These are phyloP conservation scores for Trichonephila clavata DNA, from an alignment of 1,140 invertebrate species.

Conservation along the genomic window DNA sequence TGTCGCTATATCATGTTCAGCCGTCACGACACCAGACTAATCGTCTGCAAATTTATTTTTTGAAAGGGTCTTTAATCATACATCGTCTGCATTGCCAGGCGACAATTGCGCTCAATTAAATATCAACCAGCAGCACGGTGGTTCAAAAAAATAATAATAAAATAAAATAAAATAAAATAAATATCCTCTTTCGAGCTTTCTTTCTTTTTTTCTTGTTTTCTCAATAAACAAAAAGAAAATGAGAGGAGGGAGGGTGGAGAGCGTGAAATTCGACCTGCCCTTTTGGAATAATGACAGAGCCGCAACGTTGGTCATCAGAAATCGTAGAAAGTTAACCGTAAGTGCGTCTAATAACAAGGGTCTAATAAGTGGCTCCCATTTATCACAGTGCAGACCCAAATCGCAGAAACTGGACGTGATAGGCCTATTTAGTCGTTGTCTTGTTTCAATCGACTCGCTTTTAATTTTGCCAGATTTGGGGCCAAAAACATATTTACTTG, in stretches of 20 bases:
- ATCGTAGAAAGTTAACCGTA: slow-evolving; percentile 19
- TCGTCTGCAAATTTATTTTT: background rate
- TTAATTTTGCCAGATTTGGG: background rate
- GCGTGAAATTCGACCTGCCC: slow-evolving; percentile 28
- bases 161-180: background rate
- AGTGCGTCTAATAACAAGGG: slow-evolving; percentile 52
- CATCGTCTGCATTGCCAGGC: background rate
- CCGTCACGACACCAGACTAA: slow-evolving; percentile 10
- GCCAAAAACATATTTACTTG: slow-evolving; percentile 10
- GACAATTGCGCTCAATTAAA: slow-evolving; percentile 22
- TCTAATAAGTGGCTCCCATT: slow-evolving; percentile 31
- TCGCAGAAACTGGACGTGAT: slow-evolving; percentile 53
- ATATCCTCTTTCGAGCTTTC: background rate
- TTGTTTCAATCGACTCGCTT: slow-evolving; percentile 36
- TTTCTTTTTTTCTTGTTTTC: background rate
- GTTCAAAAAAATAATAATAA: background rate
- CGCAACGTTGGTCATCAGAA: slow-evolving; percentile 16
- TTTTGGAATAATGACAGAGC: slow-evolving; percentile 38
- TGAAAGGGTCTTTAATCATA: slow-evolving; percentile 25
- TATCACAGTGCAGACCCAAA: slow-evolving; percentile 32
- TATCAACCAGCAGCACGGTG: background rate
- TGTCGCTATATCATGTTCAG: background rate
- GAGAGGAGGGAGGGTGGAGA: background rate
- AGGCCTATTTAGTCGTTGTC: slow-evolving; percentile 26
- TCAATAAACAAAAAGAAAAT: background rate